Conservation (phyloP, 2,113 vertebrate genomes). For the Amblyopsis rosae region DNA sequence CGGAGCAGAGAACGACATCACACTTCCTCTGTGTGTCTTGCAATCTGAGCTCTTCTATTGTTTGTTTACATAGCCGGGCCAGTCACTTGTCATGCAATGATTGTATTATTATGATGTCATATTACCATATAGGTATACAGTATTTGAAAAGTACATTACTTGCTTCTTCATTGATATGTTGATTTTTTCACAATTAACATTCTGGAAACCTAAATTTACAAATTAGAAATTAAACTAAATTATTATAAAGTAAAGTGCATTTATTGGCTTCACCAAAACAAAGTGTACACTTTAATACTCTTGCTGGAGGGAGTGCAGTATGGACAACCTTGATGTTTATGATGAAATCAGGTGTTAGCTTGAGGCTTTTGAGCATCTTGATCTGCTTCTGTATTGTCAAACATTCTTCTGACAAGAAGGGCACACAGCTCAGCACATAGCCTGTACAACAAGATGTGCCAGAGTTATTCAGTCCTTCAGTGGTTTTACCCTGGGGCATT, state of each 20-base stretch:
- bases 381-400: constrained; percentile 83
- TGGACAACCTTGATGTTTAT: constrained; percentile 92
- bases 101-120: no score
- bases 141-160: no score
- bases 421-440: constrained; percentile 90
- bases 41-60: no score
- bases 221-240: no score
- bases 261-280: background rate
- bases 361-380: constrained; percentile 83
- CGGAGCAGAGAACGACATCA: no score
- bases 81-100: no score
- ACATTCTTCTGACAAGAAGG: constrained; percentile 82
- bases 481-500: background rate
- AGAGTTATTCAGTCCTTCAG: background rate
- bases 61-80: no score
- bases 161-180: no score
- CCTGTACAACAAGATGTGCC: constrained; percentile 73
- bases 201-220: no score
- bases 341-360: constrained; percentile 86
- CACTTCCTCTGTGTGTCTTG: no score
- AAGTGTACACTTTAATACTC: background rate
- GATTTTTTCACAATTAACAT: no score
- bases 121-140: no score
- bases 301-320: background rate
- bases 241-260: background rate